Conservation (phyloP, 2,113 vertebrate genomes). For the Alligator sinensis region DNA sequence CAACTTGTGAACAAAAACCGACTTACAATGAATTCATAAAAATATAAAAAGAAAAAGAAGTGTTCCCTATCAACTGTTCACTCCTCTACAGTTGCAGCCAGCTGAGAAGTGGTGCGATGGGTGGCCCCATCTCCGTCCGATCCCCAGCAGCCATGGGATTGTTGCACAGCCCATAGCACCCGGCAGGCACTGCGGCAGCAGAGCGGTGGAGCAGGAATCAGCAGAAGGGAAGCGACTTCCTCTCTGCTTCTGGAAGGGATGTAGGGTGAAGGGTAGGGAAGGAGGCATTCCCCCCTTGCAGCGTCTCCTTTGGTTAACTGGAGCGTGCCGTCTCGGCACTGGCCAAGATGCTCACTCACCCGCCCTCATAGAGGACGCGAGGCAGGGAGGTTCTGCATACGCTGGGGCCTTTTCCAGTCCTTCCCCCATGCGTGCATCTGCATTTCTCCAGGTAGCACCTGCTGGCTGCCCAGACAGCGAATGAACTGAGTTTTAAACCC, state of each 20-base stretch:
- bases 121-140: not conserved
- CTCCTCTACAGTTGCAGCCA: not conserved
- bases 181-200: not conserved
- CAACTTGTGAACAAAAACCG: not conserved
- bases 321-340: not conserved
- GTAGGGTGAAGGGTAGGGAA: too few species aligned
- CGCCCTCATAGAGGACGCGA: not conserved
- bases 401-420: not conserved
- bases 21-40: not conserved
- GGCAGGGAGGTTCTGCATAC: not conserved
- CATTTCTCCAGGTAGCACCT: not conserved
- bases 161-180: not conserved
- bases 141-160: not conserved
- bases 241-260: too few species aligned
- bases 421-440: not conserved
- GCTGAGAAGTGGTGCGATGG: not conserved
- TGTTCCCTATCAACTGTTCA: not conserved
- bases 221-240: not conserved
- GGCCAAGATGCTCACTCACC: not conserved
- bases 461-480: not conserved
- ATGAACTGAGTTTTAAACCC: too few species aligned
- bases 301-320: not conserved
- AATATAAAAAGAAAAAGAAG: too few species aligned
- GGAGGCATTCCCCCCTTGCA: too few species aligned
- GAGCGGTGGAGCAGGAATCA: not conserved